phyloP scores from a whole-genome alignment of 2,888 invertebrate genomes.

The Heliothis peltigera region DNA sequence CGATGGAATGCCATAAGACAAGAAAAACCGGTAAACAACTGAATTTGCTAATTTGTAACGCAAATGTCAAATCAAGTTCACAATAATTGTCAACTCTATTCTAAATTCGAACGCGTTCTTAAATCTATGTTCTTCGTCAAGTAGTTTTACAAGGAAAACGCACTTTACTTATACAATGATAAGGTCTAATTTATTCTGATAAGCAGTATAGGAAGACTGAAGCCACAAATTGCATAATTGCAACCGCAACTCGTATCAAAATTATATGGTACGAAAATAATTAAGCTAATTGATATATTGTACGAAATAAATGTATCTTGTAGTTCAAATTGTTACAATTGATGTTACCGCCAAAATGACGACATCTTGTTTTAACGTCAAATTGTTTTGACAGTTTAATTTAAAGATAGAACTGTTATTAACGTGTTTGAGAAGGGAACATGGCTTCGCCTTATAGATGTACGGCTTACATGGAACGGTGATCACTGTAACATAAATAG shows the following conservation, averaged over 20 bases:
- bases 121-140: not conserved
- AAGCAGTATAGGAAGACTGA: conserved; percentile 11
- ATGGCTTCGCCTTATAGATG: conserved; percentile 23
- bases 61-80: conserved; percentile 29
- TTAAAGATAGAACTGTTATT: conserved; percentile 25
- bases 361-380: conserved; percentile 37
- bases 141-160: conserved; percentile 2
- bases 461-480: conserved; percentile 27
- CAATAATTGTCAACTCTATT: conserved; percentile 32
- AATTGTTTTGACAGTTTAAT: conserved; percentile 34
- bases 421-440: conserved; percentile 13
- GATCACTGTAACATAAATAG: conserved; percentile 19
- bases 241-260: conserved; percentile 32
- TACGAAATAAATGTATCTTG: conserved; percentile 18
- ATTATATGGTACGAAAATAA: conserved; percentile 34
- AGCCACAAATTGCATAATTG: conserved; percentile 42
- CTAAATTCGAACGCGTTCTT: conserved; percentile 11
- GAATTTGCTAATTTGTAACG: not conserved
- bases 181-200: conserved; percentile 11
- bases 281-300: conserved; percentile 40
- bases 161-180: conserved; percentile 3
- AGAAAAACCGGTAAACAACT: conserved; percentile 11
- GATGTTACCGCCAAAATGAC: conserved; percentile 18
- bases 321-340: conserved; percentile 19
- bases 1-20: not conserved